Base-by-base conservation (phyloP, 30 jellyfish, hydroid and myxozoan genomes). In the Aurelia coerulea region DNA sequence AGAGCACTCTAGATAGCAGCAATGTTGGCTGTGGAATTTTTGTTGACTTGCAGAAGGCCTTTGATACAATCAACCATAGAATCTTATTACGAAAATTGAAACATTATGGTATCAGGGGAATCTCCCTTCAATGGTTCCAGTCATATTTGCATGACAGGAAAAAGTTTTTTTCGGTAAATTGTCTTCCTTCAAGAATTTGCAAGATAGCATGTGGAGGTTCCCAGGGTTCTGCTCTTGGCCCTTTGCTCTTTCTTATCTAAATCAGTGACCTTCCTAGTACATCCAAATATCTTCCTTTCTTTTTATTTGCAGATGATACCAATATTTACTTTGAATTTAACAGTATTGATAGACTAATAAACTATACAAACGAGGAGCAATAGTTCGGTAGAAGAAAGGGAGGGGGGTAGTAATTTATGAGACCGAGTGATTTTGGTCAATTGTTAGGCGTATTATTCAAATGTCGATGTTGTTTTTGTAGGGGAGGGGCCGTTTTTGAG, bases 141-240 rank as follows among this genome's bases (percentile, higher is more conserved):
- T 68, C 79, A 13, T 68, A 68, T 7, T 35, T 68, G 59, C 14
- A 5, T 5, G 54, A 35, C 35, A 68, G 79, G 17, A 16, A 17
- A 17, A 51, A 68, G 54, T 68, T 68, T 23, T 9, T 16, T 29
- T 12, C 59, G 15, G 56, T 13, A 8, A 13, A 17, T 68, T 19
- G 79, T 19, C 14, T 7, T 17, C 10, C 10, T 17, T 68, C 79
- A 12, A 13, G 41, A 8, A 7, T 29, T 19, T 23, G 11, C 8
- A 10, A 29, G 29, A 68, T 29, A 8, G 35, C 59, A 29, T 29
- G 60, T 34, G 79, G 79, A 14, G 79, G 29, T 19, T 56, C 79
- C 29, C 79, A 68, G 79, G 79, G 79, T 8, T 68, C 79, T 68
- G 60, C 10, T 5, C 59, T 68, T 56, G 29, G 10, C 15, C 35